Base-by-base conservation (phyloP, 2,888 invertebrate species). In the Zaprionus lineosus region DNA sequence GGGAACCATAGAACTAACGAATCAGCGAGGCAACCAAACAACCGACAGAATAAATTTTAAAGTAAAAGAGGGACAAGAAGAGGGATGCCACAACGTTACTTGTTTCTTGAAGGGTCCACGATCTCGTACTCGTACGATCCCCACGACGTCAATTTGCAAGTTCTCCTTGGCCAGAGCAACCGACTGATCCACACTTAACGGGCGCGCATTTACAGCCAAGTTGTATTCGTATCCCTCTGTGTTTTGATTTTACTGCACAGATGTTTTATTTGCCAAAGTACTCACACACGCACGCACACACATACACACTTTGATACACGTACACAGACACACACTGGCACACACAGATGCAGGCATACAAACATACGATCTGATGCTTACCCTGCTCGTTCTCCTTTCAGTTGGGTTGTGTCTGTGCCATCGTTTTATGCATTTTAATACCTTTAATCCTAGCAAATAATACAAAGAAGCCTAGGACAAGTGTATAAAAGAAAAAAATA, bases 391-490 rank as follows among this genome's bases (percentile, higher is more conserved):
- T 48, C 53, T 51, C 44, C 41, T 53, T 56, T 19, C 51, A 44
- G 14, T 36, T 53, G 66, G 41, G 52, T 50, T 58, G 15, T 40
- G 39, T 29, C 26, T 58, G 48, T 46, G 36, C 33, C 58, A 72
- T 57, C 62, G 51, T 63, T 57, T 58, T 66, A 60, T 59, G 83
- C 68, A 64, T 79, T 67, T 69, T 69, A 84, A 86, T 81, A 46
- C 72, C 84, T 77, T 86, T 83, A 83, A 83, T 83, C 82, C 82
- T 83, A 86, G 86, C 84, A 83, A 81, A 83, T 78, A 82, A 53
- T 63, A 67, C 71, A 58, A 63, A 74, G 79, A 52, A 41, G 55
- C 55, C 65, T 63, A 56, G 71, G 55, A 78, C 83, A 84, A 84
- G 84, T 84, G 84, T 61, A 46, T 44, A 50, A 48, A 31, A 52